phyloP scores from a whole-genome alignment of 2,888 invertebrate genomes.

The Agrotis exclamationis region DNA sequence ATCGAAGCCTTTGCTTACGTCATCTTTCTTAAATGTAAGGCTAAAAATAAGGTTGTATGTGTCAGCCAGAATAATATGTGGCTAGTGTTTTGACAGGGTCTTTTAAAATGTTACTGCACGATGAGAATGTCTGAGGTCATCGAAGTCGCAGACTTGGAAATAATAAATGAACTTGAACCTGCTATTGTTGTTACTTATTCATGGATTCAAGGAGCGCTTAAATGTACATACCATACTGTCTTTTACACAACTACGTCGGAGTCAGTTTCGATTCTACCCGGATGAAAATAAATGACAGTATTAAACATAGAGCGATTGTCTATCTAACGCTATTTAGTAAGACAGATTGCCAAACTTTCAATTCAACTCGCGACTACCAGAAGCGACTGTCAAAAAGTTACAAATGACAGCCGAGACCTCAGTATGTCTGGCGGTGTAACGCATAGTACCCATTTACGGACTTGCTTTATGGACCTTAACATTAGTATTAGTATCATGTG shows the following conservation, averaged over 20 bases:
- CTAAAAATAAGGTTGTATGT: conserved; percentile 27
- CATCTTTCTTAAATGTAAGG: conserved; percentile 31
- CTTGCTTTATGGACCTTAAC: not conserved
- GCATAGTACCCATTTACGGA: not conserved
- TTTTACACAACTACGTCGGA: not conserved
- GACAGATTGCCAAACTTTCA: not conserved
- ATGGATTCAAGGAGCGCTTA: not conserved
- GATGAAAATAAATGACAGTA: not conserved
- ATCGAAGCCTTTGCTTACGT: conserved; percentile 42
- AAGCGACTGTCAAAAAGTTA: not conserved
- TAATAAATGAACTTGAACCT: conserved; percentile 31
- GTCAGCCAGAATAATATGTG: not conserved
- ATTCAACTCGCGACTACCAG: not conserved
- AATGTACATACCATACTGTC: not conserved
- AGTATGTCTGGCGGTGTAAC: not conserved
- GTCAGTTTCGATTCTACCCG: not conserved
- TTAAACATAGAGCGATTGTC: not conserved
- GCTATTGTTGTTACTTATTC: not conserved
- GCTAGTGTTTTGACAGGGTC: conserved; percentile 16
- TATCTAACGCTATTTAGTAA: not conserved
- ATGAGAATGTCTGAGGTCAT: conserved; percentile 21
- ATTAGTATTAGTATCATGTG: conserved; percentile 12
- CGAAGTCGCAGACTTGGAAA: conserved; percentile 13
- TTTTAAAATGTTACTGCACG: conserved; percentile 13
- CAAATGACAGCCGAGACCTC: not conserved